Base-by-base conservation (phyloP, 2,888 invertebrate species). In the Heteromurus nitidus region DNA sequence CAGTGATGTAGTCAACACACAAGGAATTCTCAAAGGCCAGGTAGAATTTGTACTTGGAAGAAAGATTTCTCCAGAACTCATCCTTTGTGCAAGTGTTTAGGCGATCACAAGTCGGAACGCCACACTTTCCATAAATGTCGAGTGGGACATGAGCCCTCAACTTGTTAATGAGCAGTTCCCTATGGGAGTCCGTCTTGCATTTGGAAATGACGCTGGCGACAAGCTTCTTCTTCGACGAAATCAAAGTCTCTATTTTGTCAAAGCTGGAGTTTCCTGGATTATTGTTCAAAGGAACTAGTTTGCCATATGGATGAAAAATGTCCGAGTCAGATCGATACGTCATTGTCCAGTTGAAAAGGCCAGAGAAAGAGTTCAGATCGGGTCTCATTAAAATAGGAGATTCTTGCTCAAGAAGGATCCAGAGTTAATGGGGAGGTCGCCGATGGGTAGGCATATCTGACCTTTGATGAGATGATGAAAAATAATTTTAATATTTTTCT, bases 61-160 rank as follows among this genome's bases (percentile, higher is more conserved):
- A 13, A 20, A 76, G 30, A 1, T 58, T 44, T 2, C 22, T 9
- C 77, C 77, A 77, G 28, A 67, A 42, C 3, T 18, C 16, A 92
- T 30, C 62, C 91, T 77, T 92, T 93, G 26, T n/a, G 94, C 96
- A 0, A 26, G 31, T 7, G 13, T 26, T n/a, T n/a, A n/a, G n/a
- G 18, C 13, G 13, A 2, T 18, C 50, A 24, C 69, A 70, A 58
- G 26, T 18, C 7, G 26, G 36, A 24, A 22, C 24, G 1, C 69
- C 69, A 36, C 69, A 70, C 24, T 26, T 28, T 5, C 69, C 69
- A 22, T 28, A 70, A 20, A 70, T 58, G 20, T 70, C 69, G 2
- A 65, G 11, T 3, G 2, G 3, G 26, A 31, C 11, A 1, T 28
- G 20, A n/a, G 24, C 24, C 1, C 24, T 31, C n/a, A 70, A 11